phyloP scores from a whole-genome alignment of 2,888 invertebrate species.

The Ceramica pisi region DNA sequence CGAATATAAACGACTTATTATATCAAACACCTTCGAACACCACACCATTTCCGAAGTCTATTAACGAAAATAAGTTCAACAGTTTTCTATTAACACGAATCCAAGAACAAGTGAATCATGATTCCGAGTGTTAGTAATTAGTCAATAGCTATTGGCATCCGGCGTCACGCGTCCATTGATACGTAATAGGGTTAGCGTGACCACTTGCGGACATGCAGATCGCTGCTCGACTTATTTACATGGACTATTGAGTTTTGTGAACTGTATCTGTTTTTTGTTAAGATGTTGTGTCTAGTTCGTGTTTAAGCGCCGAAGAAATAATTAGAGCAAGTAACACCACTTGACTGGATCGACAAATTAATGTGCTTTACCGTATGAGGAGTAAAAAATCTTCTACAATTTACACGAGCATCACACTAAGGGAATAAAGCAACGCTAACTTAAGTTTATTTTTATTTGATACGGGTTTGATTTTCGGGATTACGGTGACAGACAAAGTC shows the following conservation, averaged over 20 bases:
- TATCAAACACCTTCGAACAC: not conserved
- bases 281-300: slow-evolving; percentile 14
- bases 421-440: not conserved
- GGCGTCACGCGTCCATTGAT: slow-evolving; percentile 75
- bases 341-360: slow-evolving; percentile 21
- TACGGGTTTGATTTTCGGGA: too few species aligned
- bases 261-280: slow-evolving; percentile 44
- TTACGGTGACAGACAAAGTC: too few species aligned
- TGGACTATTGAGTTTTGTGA: slow-evolving; percentile 51
- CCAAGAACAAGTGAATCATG: slow-evolving; percentile 67
- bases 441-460: too few species aligned
- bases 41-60: not conserved
- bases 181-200: slow-evolving; percentile 76
- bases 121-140: slow-evolving; percentile 66
- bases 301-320: slow-evolving; percentile 28
- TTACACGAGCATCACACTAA: not conserved
- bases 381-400: not conserved
- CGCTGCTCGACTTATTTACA: slow-evolving; percentile 55
- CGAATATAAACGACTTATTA: slow-evolving; percentile 13
- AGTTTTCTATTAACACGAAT: slow-evolving; percentile 48
- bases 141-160: slow-evolving; percentile 58
- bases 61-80: slow-evolving; percentile 45
- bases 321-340: slow-evolving; percentile 17
- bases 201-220: slow-evolving; percentile 60
- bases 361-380: slow-evolving; percentile 5